Evolutionary conservation across 2,113 vertebrate species (phyloP), one percentile per base, ranked within the genome.

Genomic region (Chloropsis cyanopogon): DNA sequence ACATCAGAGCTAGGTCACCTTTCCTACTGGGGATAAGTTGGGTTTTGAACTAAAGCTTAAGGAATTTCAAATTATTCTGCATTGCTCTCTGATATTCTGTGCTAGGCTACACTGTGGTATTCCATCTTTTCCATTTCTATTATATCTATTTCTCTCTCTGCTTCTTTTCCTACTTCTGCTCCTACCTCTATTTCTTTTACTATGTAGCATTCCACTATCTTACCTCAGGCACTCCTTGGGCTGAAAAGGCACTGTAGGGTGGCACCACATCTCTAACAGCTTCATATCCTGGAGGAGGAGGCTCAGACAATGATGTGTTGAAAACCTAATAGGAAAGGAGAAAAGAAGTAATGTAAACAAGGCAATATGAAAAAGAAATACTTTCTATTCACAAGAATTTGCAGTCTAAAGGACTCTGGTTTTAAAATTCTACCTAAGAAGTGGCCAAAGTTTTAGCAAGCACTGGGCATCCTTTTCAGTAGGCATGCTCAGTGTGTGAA

Each of bases 191-290:
- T 10, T 85, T 71, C 39, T 82, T 52, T 82, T 56, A 82, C n/a
- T 59, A 23, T 33, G 23, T 24, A 53, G 37, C 8, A 39, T 66
- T 59, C 35, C 56, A 14, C 20, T 69, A 4, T 24, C 28, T 98
- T 97, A 99, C 99, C 98, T 99, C 98, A 3, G 98, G 98, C 56
- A 96, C 94, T 76, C 99, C 99, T 95, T 98, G 97, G 14, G 99
- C 96, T 88, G 99, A 99, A 96, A 98, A 99, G 2, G 99, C 99
- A 83, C 91, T 99, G 92, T 98, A 99, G 17, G 99, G 99, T 57
- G 99, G 98, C 5, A 99, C 98, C 37, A 99, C 97, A 82, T 98
- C 84, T 41, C 93, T 70, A 56, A 99, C 41, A 47, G 98, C 53
- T 93, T 99, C 99, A 95, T 99, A 99, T 37, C 99, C 99, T 13